Conservation (phyloP, 1,140 invertebrate genomes). For the Dysdera silvatica region DNA sequence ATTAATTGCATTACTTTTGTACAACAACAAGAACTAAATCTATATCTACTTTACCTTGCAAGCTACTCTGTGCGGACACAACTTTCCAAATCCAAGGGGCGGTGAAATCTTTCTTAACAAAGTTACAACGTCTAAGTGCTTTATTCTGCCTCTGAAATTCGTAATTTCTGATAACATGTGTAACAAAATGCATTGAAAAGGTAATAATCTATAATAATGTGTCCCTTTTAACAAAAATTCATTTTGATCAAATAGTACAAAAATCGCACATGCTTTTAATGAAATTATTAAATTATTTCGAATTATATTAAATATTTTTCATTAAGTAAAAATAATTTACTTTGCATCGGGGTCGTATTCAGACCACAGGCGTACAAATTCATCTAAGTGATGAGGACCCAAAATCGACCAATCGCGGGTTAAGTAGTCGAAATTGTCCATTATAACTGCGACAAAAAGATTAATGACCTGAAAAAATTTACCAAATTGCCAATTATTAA, state of each 20-base stretch:
- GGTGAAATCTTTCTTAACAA: constrained; percentile 96
- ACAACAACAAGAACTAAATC: no score
- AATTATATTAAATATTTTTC: background rate
- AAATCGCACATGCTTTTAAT: no score
- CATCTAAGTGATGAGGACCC: constrained; percentile 97
- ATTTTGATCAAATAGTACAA: no score
- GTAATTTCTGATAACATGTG: background rate
- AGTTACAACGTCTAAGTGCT: constrained; percentile 98
- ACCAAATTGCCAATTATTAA: constrained; percentile 59
- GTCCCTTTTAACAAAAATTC: no score
- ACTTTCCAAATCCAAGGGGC: constrained; percentile 95
- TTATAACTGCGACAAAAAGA: constrained; percentile 98
- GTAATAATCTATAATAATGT: no score
- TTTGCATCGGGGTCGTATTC: constrained; percentile 98
- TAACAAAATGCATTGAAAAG: no score
- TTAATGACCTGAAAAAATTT: constrained; percentile 67
- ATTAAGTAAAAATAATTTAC: constrained; percentile 6
- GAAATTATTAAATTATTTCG: no score
- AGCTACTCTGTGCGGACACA: constrained; percentile 97
- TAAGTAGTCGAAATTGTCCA: constrained; percentile 99
- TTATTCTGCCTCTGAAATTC: constrained; percentile 69
- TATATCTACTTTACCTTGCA: constrained; percentile 68
- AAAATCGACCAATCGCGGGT: constrained; percentile 99
- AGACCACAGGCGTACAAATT: constrained; percentile 97
- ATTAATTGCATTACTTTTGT: no score